Base-by-base conservation (phyloP, 2,113 vertebrate species). In the Spermophilus dauricus region DNA sequence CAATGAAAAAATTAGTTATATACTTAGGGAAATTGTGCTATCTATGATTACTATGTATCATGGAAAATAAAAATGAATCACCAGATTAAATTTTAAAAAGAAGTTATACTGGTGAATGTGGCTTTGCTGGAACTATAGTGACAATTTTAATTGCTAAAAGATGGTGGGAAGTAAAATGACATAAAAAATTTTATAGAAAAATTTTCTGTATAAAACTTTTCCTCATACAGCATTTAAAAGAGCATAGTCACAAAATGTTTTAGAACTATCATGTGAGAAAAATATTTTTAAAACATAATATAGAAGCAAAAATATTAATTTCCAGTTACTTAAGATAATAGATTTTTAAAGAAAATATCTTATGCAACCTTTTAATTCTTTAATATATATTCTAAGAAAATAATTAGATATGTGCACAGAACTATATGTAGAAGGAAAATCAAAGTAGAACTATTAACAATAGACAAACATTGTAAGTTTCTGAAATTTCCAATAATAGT, bases 251-350 rank as follows among this genome's bases (percentile, higher is more conserved):
- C 78, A 42, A 96, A 75, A 83, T 61, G 0, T 73, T 91, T 86
- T 78, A 58, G 82, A 53, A 69, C 10, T 63, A n/a, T 17, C 8
- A 18, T 48, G 9, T 69, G 20, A 67, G 42, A 22, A 86, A 89
- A 89, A 28, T 34, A 81, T 26, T 95, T 65, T 61, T 7, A 93
- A 97, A 88, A 78, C 39, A 39, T 67, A 89, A 53, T 63, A 28
- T 26, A 22, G 58, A 28, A 63, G 1, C 20, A 63, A 65, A 72
- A 4, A 42, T 48, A 13, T 75, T 88, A 58, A 58, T 28, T n/a
- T 78, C 3, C 4, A 83, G 11, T 18, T 75, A 89, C 9, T 67
- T 81, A 65, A 51, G 14, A 0, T 87, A 76, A 80, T 8, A 58
- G 16, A 86, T 82, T 51, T 84, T 39, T 61, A n/a, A 9, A 26